Percentiles rank a stretch among this genome's conserved stretches.
phyloP scores from a whole-genome alignment of 2,888 invertebrate genomes.

The Diplolepis rosae region DNA sequence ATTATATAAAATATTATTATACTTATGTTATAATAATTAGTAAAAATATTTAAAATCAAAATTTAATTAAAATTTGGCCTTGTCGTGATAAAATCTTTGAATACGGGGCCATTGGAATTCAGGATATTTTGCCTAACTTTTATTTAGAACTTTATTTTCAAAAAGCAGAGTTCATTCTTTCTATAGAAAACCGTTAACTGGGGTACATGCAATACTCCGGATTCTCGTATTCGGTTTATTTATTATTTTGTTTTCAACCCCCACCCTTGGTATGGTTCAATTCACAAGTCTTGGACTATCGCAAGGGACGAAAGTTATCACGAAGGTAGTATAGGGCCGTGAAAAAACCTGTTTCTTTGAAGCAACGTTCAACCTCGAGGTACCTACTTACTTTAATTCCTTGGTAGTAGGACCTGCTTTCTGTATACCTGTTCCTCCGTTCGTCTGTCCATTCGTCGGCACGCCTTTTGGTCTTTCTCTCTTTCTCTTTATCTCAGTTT shows the following conservation, averaged over 20 bases:
- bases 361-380: constrained; percentile 58
- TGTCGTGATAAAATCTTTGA: not conserved
- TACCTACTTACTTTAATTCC: constrained; percentile 70
- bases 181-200: constrained; percentile 32
- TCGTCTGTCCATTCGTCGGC: constrained; percentile 44
- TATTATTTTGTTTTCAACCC: constrained; percentile 2
- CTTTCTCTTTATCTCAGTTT: constrained; percentile 23
- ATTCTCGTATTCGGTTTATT: constrained; percentile 3
- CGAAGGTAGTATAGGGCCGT: constrained; percentile 52
- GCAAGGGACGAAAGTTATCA: constrained; percentile 54
- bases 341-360: constrained; percentile 68
- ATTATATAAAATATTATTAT: too few relatives aligned
- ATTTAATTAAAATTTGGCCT: too few relatives aligned
- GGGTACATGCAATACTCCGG: constrained; percentile 38
- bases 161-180: not conserved
- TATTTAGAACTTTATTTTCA: not conserved
- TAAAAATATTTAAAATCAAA: too few relatives aligned
- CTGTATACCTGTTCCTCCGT: constrained; percentile 48
- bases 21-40: too few relatives aligned
- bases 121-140: not conserved
- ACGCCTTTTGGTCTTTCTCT: too few relatives aligned
- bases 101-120: not conserved
- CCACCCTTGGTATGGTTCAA: constrained; percentile 28
- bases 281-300: constrained; percentile 40
- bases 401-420: constrained; percentile 62